A percentile compares a stretch with the other conserved stretches of the same genome.
Conservation (phyloP, 92 coral and sea anemone genomes). For the Nematostella vectensis region DNA sequence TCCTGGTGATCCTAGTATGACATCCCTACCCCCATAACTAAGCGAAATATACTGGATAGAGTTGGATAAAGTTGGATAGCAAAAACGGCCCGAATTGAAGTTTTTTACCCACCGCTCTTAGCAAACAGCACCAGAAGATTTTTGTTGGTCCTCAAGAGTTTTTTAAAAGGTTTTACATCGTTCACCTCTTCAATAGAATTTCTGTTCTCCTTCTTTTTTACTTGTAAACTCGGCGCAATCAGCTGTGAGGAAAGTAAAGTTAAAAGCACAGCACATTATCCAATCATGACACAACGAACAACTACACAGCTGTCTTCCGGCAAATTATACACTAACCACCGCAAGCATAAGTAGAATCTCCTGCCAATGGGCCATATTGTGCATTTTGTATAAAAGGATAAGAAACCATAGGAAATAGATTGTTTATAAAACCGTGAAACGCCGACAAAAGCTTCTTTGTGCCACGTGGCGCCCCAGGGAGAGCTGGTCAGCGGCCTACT, state of each 20-base stretch:
- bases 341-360: conserved; percentile 8
- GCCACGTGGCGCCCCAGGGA: conserved; percentile 76
- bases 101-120: conserved; percentile 66
- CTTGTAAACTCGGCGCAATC: conserved; percentile 27
- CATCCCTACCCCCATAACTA: too few species aligned
- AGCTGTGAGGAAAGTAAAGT: conserved; percentile 42
- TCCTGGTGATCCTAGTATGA: too few species aligned
- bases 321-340: conserved; percentile 43
- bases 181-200: conserved; percentile 63
- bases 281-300: too few species aligned
- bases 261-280: not conserved
- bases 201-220: conserved; percentile 54
- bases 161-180: conserved; percentile 88
- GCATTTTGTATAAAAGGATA: conserved; percentile 8
- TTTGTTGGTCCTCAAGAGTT: conserved; percentile 84
- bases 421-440: conserved; percentile 1
- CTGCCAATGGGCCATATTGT: conserved; percentile 17
- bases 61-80: too few species aligned
- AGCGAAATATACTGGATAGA: too few species aligned
- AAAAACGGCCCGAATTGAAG: too few species aligned
- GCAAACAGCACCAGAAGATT: conserved; percentile 83
- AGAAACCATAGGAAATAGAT: not conserved
- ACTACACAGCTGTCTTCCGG: too few species aligned
- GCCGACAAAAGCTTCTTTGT: conserved; percentile 27
- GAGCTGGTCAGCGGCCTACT: conserved; percentile 1